A percentile compares a stretch with the other conserved stretches of the same genome.
Conservation (phyloP, 2,113 vertebrate species). For the Microcebus griseorufus region DNA sequence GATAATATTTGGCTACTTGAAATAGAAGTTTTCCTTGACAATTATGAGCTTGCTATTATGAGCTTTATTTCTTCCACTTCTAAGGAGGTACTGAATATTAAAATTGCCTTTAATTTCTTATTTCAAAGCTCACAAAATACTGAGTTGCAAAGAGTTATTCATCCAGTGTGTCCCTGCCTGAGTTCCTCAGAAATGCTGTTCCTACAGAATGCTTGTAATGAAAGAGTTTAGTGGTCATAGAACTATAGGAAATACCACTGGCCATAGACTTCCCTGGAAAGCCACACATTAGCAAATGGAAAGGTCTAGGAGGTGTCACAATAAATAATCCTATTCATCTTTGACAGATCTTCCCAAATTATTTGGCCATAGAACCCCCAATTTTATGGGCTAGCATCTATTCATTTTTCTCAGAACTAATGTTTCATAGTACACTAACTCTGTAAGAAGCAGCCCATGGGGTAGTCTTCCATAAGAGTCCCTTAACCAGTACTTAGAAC, state of each 20-base stretch:
- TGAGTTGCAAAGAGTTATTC: not conserved
- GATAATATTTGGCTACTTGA: not conserved
- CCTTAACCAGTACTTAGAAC: not conserved
- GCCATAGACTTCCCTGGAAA: not conserved
- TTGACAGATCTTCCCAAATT: not conserved
- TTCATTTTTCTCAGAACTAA: not conserved
- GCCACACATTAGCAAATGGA: not conserved
- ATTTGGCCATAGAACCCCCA: not conserved
- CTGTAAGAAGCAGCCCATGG: not conserved
- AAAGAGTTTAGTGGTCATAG: not conserved
- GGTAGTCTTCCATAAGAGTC: not conserved
- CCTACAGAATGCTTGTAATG: not conserved
- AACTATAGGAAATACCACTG: not conserved
- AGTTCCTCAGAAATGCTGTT: not conserved
- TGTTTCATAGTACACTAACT: not conserved
- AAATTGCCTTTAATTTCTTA: slow-evolving; percentile 16
- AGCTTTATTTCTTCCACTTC: not conserved
- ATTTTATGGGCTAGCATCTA: not conserved
- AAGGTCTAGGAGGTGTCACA: not conserved
- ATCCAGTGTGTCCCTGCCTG: not conserved
- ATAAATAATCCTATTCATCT: not conserved
- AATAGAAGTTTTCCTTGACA: slow-evolving; percentile 1
- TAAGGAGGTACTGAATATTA: not conserved
- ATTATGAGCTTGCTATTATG: not conserved
- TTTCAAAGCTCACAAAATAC: slow-evolving; percentile 11